Conservation (phyloP, 2,797 vertebrate genomes). For the Phyllotis vaccarum region DNA sequence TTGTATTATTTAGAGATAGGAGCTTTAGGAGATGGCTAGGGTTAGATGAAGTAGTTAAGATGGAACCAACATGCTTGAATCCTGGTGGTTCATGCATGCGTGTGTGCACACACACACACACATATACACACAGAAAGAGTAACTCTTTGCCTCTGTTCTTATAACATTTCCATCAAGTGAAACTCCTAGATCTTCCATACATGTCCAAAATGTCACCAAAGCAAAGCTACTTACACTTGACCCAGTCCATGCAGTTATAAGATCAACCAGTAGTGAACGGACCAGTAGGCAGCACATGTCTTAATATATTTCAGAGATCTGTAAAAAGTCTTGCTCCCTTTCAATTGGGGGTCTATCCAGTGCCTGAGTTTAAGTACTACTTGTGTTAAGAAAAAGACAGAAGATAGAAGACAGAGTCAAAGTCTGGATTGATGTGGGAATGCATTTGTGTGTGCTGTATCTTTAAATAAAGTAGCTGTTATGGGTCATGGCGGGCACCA, state of each 20-base stretch:
- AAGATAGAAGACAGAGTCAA: background rate
- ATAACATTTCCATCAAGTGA: background rate
- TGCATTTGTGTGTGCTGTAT: no score
- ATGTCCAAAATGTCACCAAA: background rate
- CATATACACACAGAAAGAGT: accelerated
- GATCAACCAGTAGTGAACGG: background rate
- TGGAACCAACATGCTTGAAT: no score
- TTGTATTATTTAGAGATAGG: background rate
- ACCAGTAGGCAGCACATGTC: background rate
- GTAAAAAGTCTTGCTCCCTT: background rate
- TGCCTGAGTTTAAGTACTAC: background rate
- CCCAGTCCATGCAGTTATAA: background rate
- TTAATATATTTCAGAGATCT: background rate
- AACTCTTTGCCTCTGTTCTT: background rate
- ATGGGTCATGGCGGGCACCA: no score
- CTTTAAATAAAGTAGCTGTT: no score
- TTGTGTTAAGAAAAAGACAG: background rate
- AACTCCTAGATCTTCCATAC: background rate
- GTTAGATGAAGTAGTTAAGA: background rate
- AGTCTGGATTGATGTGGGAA: no score
- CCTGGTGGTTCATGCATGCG: background rate
- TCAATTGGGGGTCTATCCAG: background rate
- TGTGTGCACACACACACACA: accelerated
- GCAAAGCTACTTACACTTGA: background rate
- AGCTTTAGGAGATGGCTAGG: background rate